Percentiles rank a stretch among this genome's conserved stretches.
Conservation (phyloP, 2,797 vertebrate genomes). For the Enteromius thamalakanensis region DNA sequence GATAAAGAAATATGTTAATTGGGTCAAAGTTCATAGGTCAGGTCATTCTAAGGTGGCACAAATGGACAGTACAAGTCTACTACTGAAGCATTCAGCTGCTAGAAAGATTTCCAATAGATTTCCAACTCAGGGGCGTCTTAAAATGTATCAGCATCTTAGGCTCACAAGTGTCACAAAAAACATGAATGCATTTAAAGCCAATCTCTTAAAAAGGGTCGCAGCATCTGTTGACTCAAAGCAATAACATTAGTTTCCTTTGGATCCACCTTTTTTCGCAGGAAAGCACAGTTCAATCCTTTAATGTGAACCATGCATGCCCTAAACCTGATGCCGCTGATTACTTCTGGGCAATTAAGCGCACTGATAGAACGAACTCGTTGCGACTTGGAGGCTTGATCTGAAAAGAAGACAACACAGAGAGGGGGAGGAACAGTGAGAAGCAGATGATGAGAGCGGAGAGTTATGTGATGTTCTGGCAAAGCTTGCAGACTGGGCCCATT, state of each 20-base stretch:
- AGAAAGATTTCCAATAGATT: slow-evolving; percentile 30
- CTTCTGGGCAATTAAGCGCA: slow-evolving; percentile 30
- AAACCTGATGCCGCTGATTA: slow-evolving; percentile 37
- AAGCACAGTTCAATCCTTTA: slow-evolving; percentile 31
- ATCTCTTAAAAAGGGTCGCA: slow-evolving; percentile 52
- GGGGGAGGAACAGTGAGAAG: slow-evolving; percentile 19
- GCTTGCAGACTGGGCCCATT: slow-evolving; percentile 25
- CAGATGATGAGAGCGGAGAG: slow-evolving; percentile 37
- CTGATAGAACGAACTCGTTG: slow-evolving; percentile 32
- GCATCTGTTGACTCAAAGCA: slow-evolving; percentile 24
- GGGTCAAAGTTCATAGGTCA: slow-evolving; percentile 52
- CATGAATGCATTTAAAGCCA: slow-evolving; percentile 43
- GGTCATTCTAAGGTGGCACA: slow-evolving; percentile 31
- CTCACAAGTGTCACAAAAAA: slow-evolving; percentile 48
- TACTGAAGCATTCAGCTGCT: slow-evolving; percentile 4
- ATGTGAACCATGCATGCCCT: slow-evolving; percentile 18
- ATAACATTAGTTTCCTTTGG: slow-evolving; percentile 25
- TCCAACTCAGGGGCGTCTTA: slow-evolving; percentile 5
- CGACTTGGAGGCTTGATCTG: slow-evolving; percentile 30
- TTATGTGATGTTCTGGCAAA: slow-evolving; percentile 43
- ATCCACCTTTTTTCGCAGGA: slow-evolving; percentile 16
- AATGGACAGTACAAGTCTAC: slow-evolving; percentile 1
- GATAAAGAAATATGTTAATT: slow-evolving; percentile 13
- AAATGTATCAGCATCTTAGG: slow-evolving; percentile 34
- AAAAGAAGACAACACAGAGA: slow-evolving; percentile 26